Conservation (phyloP, 2,797 vertebrate species). For the Semaprochilodus insignis region DNA sequence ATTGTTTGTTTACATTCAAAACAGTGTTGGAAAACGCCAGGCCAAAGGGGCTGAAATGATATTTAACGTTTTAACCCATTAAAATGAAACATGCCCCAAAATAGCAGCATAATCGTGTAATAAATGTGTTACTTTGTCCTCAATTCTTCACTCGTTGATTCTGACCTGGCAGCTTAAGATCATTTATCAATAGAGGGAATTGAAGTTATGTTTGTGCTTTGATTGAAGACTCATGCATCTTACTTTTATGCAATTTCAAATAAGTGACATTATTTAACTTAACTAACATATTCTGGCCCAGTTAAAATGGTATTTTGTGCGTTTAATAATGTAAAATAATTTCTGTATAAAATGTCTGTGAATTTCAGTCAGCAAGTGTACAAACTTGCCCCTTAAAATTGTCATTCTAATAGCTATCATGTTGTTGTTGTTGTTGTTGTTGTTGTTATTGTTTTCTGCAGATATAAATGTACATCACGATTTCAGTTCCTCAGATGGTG, state of each 20-base stretch:
- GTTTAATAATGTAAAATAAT: too few relatives aligned
- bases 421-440: neutral
- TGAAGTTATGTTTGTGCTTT: too few relatives aligned
- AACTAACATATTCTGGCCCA: neutral
- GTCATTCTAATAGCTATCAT: neutral
- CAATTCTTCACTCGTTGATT: neutral
- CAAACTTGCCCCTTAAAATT: neutral
- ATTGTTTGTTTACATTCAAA: neutral
- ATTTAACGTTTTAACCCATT: too few relatives aligned
- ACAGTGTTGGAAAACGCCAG: neutral
- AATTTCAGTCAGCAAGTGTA: neutral
- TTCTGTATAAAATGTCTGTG: neutral
- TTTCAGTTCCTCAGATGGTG: neutral
- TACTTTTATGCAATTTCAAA: too few relatives aligned
- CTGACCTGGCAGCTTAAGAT: too few relatives aligned
- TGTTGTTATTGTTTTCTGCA: neutral
- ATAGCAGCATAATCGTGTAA: neutral
- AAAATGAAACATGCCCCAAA: neutral
- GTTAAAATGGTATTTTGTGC: neutral
- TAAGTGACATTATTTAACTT: too few relatives aligned
- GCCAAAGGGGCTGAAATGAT: neutral
- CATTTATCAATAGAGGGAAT: too few relatives aligned
- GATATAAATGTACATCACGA: neutral
- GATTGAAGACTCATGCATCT: too few relatives aligned
- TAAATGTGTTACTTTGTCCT: neutral